These are phyloP conservation scores for Dromius quadrimaculatus DNA, from an alignment of 2,888 invertebrate genomes.

Conservation along the genomic window DNA sequence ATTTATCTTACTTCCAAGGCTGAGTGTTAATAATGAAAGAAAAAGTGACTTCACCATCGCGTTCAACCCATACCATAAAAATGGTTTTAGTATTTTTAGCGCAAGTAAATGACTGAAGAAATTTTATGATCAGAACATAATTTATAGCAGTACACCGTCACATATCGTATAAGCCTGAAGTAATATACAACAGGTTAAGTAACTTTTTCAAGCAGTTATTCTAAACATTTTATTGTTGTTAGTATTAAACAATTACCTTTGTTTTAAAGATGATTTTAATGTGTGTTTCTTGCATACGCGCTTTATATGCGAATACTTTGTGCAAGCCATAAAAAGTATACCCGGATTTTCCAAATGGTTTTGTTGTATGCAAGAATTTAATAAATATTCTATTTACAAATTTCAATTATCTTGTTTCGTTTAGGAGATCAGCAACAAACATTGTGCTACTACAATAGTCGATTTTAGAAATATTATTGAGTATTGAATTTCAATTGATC, in stretches of 20 bases:
- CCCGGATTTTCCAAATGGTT: too few relatives aligned
- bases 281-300: too few relatives aligned
- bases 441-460: too few relatives aligned
- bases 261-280: neutral
- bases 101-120: conserved; percentile 21
- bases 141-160: conserved; percentile 23
- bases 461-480: too few relatives aligned
- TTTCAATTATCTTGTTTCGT: too few relatives aligned
- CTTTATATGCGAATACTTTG: too few relatives aligned
- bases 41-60: conserved; percentile 27
- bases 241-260: neutral
- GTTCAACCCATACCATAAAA: conserved; percentile 20
- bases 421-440: too few relatives aligned
- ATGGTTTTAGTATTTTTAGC: conserved; percentile 24
- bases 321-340: too few relatives aligned
- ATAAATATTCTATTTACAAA: too few relatives aligned
- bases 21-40: conserved; percentile 24
- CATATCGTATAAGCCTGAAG: conserved; percentile 12
- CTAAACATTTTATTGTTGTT: conserved; percentile 28
- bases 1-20: conserved; percentile 12
- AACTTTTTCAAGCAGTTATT: conserved; percentile 19
- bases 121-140: conserved; percentile 32
- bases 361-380: too few relatives aligned
- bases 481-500: too few relatives aligned
- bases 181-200: conserved; percentile 33